Base-by-base conservation (phyloP, 2,888 invertebrate species). In the Julus scandinavius region DNA sequence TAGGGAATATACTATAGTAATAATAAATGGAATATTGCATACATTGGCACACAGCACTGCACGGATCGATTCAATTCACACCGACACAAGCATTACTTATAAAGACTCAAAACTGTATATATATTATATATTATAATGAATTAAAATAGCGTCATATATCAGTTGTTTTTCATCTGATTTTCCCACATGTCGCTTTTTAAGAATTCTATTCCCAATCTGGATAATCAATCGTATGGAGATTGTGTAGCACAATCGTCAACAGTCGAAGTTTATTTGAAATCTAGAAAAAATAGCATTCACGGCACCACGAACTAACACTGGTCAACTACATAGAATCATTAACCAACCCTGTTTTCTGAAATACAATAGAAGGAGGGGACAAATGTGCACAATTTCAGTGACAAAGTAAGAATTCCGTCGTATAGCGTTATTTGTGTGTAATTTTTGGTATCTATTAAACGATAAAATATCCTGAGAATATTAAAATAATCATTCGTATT, bases 11-110 rank as follows among this genome's bases (percentile, higher is more conserved):
- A 45, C 7, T 38, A 45, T 17, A 58, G 11, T 87, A 50, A 58
- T 87, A 54, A 87, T 50, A 87, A 58, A 58, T 63, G 38, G 58
- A 87, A 87, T 87, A 87, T 87, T 87, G 87, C 87, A 87, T 58
- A 87, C 87, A 87, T 87, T 87, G 87, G 87, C 87, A 87, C 87
- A 87, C 58, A 58, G 87, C 87, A 87, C 87, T 87, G 87, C 85
- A 85, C 85, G 45, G 85, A 85, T 85, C 85, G 50, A 45, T 85
- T 49, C 85, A 85, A 85, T 85, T 80, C 80, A 80, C 80, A 80
- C 80, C 49, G 85, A 85, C 85, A 85, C 85, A 85, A 85, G 85
- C 85, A 45, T 85, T 85, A 50, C 6, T 85, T 29, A 85, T 85
- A 85, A 85, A 85, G 29, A 50, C 50, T 85, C 85, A 85, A 45